phyloP scores from a whole-genome alignment of 1,140 invertebrate genomes.

The Drosophila persimilis region DNA sequence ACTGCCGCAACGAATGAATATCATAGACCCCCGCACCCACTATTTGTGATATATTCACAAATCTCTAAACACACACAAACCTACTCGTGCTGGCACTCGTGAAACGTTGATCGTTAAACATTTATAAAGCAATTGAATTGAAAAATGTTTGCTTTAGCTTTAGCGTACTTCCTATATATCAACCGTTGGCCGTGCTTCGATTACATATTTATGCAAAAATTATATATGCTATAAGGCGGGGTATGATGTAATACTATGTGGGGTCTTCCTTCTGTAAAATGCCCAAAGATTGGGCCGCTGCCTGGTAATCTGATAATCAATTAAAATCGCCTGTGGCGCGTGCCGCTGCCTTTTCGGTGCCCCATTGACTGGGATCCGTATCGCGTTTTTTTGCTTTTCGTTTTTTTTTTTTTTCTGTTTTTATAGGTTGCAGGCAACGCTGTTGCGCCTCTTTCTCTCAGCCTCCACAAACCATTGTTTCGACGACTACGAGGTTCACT shows the following conservation, averaged over 20 bases:
- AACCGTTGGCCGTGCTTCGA: slow-evolving; percentile 19
- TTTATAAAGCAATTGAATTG: slow-evolving; percentile 38
- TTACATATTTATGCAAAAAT: slow-evolving; percentile 38
- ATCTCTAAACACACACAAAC: too few relatives aligned
- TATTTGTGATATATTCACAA: slow-evolving; percentile 26
- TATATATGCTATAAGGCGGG: slow-evolving; percentile 21
- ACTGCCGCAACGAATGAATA: slow-evolving; percentile 17
- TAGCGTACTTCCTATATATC: slow-evolving; percentile 25
- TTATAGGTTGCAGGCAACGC: slow-evolving; percentile 38
- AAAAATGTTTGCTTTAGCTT: slow-evolving; percentile 30
- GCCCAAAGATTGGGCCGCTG: slow-evolving; percentile 19
- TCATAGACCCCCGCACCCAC: slow-evolving; percentile 35
- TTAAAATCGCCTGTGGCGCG: slow-evolving; percentile 58
- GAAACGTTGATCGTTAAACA: slow-evolving; percentile 44
- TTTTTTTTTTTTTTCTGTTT: not conserved
- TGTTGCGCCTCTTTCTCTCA: slow-evolving; percentile 25
- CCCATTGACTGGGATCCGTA: slow-evolving; percentile 50
- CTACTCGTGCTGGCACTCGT: slow-evolving; percentile 9
- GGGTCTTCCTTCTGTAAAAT: slow-evolving; percentile 15
- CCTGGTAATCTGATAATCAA: slow-evolving; percentile 45
- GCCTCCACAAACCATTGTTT: slow-evolving; percentile 41
- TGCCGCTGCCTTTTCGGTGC: slow-evolving; percentile 26
- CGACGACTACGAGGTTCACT: slow-evolving; percentile 23
- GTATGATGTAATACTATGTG: slow-evolving; percentile 48
- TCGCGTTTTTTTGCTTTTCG: slow-evolving; percentile 24